Conservation (phyloP, 2,113 vertebrate genomes). For the Xenopus tropicalis region DNA sequence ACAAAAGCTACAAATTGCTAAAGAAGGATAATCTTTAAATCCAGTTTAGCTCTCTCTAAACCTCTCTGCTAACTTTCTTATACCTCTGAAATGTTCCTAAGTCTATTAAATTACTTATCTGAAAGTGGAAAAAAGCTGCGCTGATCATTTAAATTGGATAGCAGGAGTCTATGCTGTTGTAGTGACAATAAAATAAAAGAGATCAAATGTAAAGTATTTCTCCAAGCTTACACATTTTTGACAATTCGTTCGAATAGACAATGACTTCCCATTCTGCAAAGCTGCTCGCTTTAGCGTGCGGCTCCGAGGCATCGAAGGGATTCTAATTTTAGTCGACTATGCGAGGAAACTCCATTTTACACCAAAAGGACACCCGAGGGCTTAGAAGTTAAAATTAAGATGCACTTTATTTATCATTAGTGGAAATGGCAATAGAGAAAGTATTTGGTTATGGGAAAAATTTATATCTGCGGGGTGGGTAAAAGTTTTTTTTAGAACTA, state of each 20-base stretch:
- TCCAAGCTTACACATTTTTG: neutral
- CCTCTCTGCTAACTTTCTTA: slow-evolving; percentile 36
- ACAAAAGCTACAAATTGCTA: slow-evolving; percentile 69
- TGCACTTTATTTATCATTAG: too few relatives aligned
- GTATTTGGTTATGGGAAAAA: too few relatives aligned
- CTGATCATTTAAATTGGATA: slow-evolving; percentile 27
- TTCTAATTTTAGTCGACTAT: neutral
- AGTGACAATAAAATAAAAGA: neutral
- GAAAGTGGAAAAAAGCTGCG: slow-evolving; percentile 9
- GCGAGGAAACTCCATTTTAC: neutral
- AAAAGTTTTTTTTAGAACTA: too few relatives aligned
- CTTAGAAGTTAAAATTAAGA: too few relatives aligned
- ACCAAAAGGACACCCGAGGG: too few relatives aligned
- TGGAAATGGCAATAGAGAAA: too few relatives aligned
- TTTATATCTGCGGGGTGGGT: too few relatives aligned
- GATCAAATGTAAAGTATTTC: neutral
- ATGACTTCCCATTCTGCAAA: neutral
- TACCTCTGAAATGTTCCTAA: slow-evolving; percentile 31
- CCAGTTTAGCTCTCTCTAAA: slow-evolving; percentile 64
- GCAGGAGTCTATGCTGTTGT: neutral
- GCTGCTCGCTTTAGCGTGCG: neutral
- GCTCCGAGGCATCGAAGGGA: neutral
- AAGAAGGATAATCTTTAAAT: slow-evolving; percentile 69
- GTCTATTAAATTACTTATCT: slow-evolving; percentile 35
- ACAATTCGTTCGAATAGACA: neutral